phyloP scores from a whole-genome alignment of 2,797 vertebrate species.

The Hapalemur alaotrensis region DNA sequence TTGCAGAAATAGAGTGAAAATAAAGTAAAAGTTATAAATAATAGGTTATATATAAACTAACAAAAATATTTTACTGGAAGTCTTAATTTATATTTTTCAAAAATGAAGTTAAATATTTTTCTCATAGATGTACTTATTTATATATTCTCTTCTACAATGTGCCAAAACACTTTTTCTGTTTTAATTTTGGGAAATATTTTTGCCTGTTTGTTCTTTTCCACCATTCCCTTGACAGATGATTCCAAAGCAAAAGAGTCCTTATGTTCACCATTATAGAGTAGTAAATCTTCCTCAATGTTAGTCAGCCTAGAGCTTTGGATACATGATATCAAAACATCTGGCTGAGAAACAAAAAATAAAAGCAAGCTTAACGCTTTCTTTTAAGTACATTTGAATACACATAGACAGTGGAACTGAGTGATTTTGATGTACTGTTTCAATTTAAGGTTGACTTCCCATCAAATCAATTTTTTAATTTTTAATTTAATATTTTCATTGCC shows the following conservation, averaged over 20 bases:
- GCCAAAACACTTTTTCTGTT: neutral
- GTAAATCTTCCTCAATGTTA: neutral
- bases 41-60: neutral
- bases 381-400: neutral
- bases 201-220: neutral
- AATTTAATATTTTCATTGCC: neutral
- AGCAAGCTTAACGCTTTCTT: neutral
- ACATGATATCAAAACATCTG: neutral
- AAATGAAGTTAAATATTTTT: neutral
- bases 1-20: neutral
- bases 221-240: neutral
- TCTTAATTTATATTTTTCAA: slow-evolving; percentile 5
- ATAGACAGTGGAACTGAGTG: neutral
- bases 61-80: neutral
- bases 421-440: neutral
- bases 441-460: neutral
- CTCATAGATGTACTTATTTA: neutral
- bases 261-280: neutral
- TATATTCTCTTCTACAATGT: neutral
- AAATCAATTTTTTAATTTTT: neutral
- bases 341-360: neutral
- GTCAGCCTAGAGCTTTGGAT: neutral
- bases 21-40: neutral
- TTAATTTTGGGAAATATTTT: slow-evolving; percentile 17
- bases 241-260: neutral